Evolutionary conservation across 2,888 invertebrate species (phyloP).

Genomic region (Luffia ferchaultella): DNA sequence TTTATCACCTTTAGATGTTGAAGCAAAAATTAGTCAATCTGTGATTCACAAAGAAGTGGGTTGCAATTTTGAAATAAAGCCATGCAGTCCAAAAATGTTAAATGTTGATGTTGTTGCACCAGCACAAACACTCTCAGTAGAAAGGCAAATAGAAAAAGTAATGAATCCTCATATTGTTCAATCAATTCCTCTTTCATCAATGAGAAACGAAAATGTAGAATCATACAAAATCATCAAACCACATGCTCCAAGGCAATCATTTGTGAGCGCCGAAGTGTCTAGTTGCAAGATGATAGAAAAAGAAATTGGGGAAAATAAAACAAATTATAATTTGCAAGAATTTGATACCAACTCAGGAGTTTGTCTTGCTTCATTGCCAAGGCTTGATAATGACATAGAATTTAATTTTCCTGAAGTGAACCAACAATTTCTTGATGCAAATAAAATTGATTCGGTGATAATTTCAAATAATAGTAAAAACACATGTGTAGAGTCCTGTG

Average conservation of each 20-base stretch:
- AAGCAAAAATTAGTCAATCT: constrained; percentile 61
- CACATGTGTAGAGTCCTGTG: not conserved
- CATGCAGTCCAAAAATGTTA: constrained; percentile 59
- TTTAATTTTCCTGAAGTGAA: constrained; percentile 57
- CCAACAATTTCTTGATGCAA: constrained; percentile 57
- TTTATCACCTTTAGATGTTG: constrained; percentile 55
- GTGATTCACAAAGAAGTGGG: constrained; percentile 63
- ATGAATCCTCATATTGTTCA: constrained; percentile 37
- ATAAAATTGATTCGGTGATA: constrained; percentile 29
- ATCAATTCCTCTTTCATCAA: constrained; percentile 24
- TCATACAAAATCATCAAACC: constrained; percentile 19
- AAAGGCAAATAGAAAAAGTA: constrained; percentile 52
- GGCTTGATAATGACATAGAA: constrained; percentile 55
- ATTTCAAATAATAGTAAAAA: not conserved
- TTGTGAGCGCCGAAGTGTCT: constrained; percentile 15
- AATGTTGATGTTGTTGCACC: constrained; percentile 51
- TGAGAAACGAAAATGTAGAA: constrained; percentile 20
- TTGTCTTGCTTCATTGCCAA: constrained; percentile 49
- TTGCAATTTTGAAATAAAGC: constrained; percentile 62
- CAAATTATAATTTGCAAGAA: constrained; percentile 45
- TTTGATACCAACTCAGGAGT: constrained; percentile 50
- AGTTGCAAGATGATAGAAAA: constrained; percentile 49
- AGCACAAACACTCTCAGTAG: constrained; percentile 38
- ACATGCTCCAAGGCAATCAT: not conserved
- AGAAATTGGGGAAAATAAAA: constrained; percentile 24